Evolutionary conservation across 2,113 vertebrate species (phyloP).

Genomic region (Sinocyclocheilus anshuiensis): DNA sequence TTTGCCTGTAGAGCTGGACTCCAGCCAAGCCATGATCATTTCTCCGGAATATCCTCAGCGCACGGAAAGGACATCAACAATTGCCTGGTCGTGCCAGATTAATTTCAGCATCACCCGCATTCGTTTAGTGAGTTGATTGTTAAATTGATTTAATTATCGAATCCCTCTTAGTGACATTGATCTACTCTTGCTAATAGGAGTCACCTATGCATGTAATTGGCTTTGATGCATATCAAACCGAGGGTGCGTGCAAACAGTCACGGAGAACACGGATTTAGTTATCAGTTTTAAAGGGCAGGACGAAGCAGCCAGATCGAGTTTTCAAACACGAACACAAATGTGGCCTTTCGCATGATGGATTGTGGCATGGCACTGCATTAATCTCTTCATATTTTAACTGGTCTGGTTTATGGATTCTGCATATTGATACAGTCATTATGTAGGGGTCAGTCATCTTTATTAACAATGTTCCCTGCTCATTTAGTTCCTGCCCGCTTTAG

Average conservation of each 20-base stretch:
- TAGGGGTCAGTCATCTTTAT: background rate
- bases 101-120: conserved; percentile 53
- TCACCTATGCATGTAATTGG: conserved; percentile 60
- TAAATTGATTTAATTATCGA: conserved; percentile 65
- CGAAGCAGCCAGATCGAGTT: conserved; percentile 33
- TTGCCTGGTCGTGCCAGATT: conserved; percentile 45
- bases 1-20: conserved; percentile 14
- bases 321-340: conserved; percentile 3
- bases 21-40: background rate
- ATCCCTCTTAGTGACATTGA: conserved; percentile 59
- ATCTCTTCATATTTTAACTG: conserved; percentile 27
- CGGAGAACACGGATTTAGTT: conserved; percentile 29
- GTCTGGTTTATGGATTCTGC: conserved; percentile 29
- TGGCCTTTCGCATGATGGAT: conserved; percentile 57
- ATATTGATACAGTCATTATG: conserved; percentile 5
- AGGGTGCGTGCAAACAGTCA: background rate
- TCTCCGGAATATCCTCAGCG: background rate
- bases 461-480: background rate
- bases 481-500: background rate
- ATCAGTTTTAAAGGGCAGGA: conserved; percentile 51
- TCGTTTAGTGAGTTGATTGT: conserved; percentile 59
- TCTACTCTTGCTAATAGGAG: conserved; percentile 58
- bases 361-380: conserved; percentile 36
- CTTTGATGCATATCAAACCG: conserved; percentile 58
- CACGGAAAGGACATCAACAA: conserved; percentile 14